Base-by-base conservation (phyloP, 2,113 vertebrate genomes). In the Pao palembangensis region DNA sequence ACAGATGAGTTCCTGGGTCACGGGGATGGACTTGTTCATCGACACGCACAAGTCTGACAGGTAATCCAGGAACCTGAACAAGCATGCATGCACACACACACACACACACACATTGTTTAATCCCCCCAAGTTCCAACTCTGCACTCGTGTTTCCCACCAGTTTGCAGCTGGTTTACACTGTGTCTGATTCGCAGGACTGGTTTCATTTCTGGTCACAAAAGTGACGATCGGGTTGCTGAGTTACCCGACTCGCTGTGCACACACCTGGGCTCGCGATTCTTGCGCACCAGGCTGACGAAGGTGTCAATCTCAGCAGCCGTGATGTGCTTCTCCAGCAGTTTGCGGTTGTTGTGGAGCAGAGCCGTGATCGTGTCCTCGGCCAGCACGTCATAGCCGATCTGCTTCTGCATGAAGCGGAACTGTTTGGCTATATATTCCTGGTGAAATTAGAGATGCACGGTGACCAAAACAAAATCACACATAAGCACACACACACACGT, bases 321-420 rank as follows among this genome's bases (percentile, higher is more conserved):
- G 82, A 99, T 99, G 80, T 99, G 97, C 49, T 99, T 98, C 80
- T 99, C 97, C 85, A 99, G 80, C 61, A 99, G 93, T 75, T 99
- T 99, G 48, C 97, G 93, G 69, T 99, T 99, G 79, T 99, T 99
- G 34, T 99, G 97, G 16, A 99, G 92, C 58, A 99, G 88, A 6
- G 97, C 97, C 0, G 97, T 99, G 72, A 99, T 99, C 0, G 97
- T 99, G 87, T 99, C 97, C 84, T 99, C 97, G 0, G 97, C 97
- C 90, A 99, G 67, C n/a, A 99, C 97, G 0, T 99, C 97, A 1
- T 99, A 99, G 58, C 97, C 97, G 7, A 99, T 99, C 88, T 99
- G 97, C 81, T 99, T 99, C 86, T 99, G 97, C 97, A 99, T 99
- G 89, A 99, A 99, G 85, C 97, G 95, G 65, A 99, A 99, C 89